These are phyloP conservation scores for Bucco capensis DNA, from an alignment of 2,113 vertebrate species.

Conservation along the genomic window DNA sequence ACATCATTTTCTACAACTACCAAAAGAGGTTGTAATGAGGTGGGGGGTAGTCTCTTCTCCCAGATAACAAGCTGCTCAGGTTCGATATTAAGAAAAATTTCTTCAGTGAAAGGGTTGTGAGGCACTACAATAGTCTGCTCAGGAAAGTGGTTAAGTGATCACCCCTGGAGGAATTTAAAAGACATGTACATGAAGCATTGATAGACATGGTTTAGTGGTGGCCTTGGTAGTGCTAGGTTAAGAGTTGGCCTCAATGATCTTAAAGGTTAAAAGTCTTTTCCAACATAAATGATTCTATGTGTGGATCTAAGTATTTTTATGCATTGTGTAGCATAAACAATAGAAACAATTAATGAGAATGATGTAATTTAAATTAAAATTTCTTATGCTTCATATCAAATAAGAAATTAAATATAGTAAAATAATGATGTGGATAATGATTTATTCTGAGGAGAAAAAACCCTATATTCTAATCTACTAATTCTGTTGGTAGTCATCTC, in stretches of 20 bases:
- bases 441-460: background rate
- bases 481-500: background rate
- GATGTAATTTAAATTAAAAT: background rate
- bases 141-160: background rate
- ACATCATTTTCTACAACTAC: no score
- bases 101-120: background rate
- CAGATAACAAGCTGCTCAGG: no score
- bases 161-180: background rate
- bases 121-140: background rate
- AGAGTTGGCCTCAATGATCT: background rate
- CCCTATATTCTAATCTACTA: background rate
- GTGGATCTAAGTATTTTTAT: background rate
- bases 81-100: background rate
- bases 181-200: background rate
- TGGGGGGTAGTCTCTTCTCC: background rate
- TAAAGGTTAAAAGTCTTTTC: background rate
- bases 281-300: background rate
- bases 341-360: background rate
- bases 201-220: background rate
- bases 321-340: background rate
- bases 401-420: background rate
- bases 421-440: background rate
- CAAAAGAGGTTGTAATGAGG: no score
- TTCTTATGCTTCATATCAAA: background rate
- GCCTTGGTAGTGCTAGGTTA: background rate